These are phyloP conservation scores for Lamellibrachia columna DNA, from an alignment of 2,888 invertebrate genomes.

Conservation along the genomic window DNA sequence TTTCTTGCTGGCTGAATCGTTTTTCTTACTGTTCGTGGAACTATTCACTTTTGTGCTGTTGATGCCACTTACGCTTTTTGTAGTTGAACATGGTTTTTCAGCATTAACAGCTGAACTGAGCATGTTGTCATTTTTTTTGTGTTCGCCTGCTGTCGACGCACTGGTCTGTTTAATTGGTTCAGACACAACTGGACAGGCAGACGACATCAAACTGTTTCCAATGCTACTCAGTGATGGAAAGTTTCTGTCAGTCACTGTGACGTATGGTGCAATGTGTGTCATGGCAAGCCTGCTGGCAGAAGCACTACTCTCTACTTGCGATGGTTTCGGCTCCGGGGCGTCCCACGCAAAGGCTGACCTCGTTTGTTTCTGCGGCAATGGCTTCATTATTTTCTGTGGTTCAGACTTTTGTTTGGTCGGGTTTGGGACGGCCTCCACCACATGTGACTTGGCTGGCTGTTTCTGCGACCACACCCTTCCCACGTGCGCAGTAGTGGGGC, in stretches of 20 bases:
- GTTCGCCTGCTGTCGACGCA: background rate
- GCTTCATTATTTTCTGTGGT: background rate
- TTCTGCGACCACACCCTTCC: background rate
- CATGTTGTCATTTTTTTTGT: background rate
- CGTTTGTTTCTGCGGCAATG: background rate
- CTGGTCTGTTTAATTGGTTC: background rate
- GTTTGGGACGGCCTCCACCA: background rate
- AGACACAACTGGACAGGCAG: background rate
- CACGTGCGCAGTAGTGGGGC: slow-evolving; percentile 7
- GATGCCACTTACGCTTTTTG: background rate
- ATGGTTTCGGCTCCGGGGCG: slow-evolving; percentile 17
- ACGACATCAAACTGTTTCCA: slow-evolving; percentile 24
- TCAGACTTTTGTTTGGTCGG: background rate
- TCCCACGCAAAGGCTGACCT: background rate
- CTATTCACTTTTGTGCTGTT: background rate
- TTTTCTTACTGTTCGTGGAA: background rate
- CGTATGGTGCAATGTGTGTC: background rate
- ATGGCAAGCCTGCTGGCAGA: background rate
- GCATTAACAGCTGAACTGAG: background rate
- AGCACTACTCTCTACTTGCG: background rate
- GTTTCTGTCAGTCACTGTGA: background rate
- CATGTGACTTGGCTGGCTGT: background rate
- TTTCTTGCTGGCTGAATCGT: background rate
- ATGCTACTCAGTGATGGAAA: slow-evolving; percentile 37
- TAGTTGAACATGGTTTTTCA: background rate